Base-by-base conservation (phyloP, 2,888 invertebrate genomes). In the Erebia epiphron region DNA sequence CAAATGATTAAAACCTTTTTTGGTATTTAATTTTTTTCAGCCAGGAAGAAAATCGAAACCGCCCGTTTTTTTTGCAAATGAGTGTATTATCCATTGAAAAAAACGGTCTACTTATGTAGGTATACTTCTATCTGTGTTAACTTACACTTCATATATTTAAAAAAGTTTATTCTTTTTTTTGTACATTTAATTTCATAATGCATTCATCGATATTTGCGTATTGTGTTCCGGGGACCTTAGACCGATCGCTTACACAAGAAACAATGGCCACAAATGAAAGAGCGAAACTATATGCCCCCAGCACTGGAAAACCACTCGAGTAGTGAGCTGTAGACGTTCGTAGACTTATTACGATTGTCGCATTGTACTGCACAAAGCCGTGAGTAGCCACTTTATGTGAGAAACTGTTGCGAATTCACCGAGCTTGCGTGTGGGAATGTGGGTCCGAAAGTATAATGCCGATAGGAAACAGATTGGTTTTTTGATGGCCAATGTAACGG, bases 381-480 rank as follows among this genome's bases (percentile, higher is more conserved):
- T 79, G 79, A 88, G 82, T 82, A 80, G 80, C 79, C 77, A 78
- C 81, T 82, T 77, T 79, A 82, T 86, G 88, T 91, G 91, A 91
- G 92, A 92, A 92, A 92, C 82, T 85, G 86, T 88, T 83, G 83
- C 86, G 72, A 81, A 82, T 85, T 75, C 76, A 77, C 76, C 70
- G 74, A 80, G 79, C 80, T 80, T 78, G 78, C 76, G 83, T 88
- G 87, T 90, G 91, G 86, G 91, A 91, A 91, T 90, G 85, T 89
- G 88, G 87, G 88, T 78, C 77, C 72, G 62, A 67, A 70, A 68
- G 50, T 58, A 70, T 46, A 49, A 62, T 46, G 14, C 46, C 14
- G 11, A 13, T 50, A 41, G 4, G 16, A 11, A 26, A 3, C 11
- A 43, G 16, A 43, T 60, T 57, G 57, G 21, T 26, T 35, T 57